A percentile compares a stretch with the other conserved stretches of the same genome.
These are phyloP conservation scores for Cheilosia scutellata DNA, from an alignment of 2,888 invertebrate species.

Conservation along the genomic window DNA sequence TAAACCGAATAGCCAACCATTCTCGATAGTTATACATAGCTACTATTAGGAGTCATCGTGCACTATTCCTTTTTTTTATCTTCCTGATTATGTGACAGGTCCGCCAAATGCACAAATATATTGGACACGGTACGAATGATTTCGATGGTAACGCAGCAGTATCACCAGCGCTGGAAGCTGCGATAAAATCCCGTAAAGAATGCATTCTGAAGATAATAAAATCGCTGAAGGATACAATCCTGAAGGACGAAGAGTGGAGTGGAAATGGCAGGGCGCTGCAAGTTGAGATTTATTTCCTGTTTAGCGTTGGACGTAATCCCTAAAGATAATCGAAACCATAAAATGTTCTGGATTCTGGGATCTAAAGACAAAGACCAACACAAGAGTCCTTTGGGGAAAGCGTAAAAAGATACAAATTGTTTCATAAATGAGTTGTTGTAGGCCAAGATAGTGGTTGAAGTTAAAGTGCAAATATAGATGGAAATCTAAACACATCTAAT, in stretches of 20 bases:
- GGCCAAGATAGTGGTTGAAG: not conserved
- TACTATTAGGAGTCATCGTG: slow-evolving; percentile 48
- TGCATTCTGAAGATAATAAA: slow-evolving; percentile 57
- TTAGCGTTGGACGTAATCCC: slow-evolving; percentile 56
- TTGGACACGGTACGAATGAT: slow-evolving; percentile 53
- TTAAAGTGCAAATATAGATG: no score
- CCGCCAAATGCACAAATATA: slow-evolving; percentile 57
- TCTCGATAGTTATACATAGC: slow-evolving; percentile 38
- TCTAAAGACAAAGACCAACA: slow-evolving; percentile 18
- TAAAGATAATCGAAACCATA: slow-evolving; percentile 60
- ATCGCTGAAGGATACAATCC: slow-evolving; percentile 28
- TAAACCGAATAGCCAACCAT: slow-evolving; percentile 38
- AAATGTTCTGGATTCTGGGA: slow-evolving; percentile 41
- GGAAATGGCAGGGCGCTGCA: slow-evolving; percentile 7
- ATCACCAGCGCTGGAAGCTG: slow-evolving; percentile 4
- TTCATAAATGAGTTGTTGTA: not conserved
- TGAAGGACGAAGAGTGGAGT: not conserved
- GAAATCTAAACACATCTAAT: no score
- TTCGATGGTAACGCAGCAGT: slow-evolving; percentile 28
- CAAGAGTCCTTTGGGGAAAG: not conserved
- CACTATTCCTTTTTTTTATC: slow-evolving; percentile 34
- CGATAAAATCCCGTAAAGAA: slow-evolving; percentile 54
- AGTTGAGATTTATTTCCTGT: slow-evolving; percentile 65
- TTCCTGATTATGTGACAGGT: slow-evolving; percentile 59
- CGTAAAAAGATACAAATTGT: not conserved